Conservation (phyloP, 2,888 invertebrate species). For the Leptura quadrifasciata region DNA sequence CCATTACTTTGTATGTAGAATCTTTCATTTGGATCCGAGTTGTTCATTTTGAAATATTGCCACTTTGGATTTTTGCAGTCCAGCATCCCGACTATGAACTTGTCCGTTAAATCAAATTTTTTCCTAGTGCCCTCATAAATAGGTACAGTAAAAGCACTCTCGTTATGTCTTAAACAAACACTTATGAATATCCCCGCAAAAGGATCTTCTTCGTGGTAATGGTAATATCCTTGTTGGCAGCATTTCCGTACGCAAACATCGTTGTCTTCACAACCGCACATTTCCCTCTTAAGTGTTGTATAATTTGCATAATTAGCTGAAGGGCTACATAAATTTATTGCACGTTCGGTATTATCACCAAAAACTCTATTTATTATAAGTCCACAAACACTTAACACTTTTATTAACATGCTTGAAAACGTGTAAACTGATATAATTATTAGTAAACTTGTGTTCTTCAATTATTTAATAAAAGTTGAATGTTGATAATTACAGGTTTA, state of each 20-base stretch:
- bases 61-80: conserved; percentile 14
- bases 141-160: conserved; percentile 18
- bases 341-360: neutral
- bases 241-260: conserved; percentile 57
- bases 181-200: neutral
- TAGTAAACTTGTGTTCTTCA: neutral
- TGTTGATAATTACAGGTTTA: neutral
- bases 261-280: conserved; percentile 49
- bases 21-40: conserved; percentile 43
- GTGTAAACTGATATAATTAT: neutral
- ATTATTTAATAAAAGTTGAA: neutral
- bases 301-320: conserved; percentile 44
- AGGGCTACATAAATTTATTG: conserved; percentile 30
- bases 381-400: neutral
- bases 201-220: conserved; percentile 41
- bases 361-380: neutral
- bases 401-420: neutral
- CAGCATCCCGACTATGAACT: conserved; percentile 26
- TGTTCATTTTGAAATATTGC: conserved; percentile 39
- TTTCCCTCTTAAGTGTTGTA: conserved; percentile 32
- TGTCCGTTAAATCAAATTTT: neutral
- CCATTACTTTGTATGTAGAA: conserved; percentile 60
- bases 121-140: conserved; percentile 20
- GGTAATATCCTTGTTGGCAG: conserved; percentile 55
- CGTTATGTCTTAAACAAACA: neutral